Percentiles rank a stretch among this genome's conserved stretches.
Evolutionary conservation across 2,888 invertebrate genomes (phyloP).

Genomic region (Drosophila crucigera): DNA sequence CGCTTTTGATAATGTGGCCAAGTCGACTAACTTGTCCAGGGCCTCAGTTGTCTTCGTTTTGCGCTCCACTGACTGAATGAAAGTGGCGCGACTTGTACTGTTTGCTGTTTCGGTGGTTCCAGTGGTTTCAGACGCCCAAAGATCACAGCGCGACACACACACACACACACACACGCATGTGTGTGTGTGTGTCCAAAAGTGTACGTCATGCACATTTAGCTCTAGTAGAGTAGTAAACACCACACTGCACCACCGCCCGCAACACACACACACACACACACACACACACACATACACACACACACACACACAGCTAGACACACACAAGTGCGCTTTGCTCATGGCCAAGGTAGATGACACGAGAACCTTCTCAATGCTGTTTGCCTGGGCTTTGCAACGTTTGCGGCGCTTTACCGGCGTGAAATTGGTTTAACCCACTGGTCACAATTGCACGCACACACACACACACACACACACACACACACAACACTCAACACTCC

Average conservation of each 20-base stretch:
- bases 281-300: conserved; percentile 8
- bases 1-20: conserved; percentile 66
- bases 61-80: conserved; percentile 79
- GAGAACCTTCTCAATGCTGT: conserved; percentile 64
- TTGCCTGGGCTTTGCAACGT: conserved; percentile 66
- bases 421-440: conserved; percentile 83
- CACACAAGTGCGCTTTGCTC: conserved; percentile 22
- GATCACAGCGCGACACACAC: conserved; percentile 54
- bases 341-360: conserved; percentile 61
- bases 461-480: conserved; percentile 1
- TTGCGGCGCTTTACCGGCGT: conserved; percentile 80
- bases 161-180: conserved; percentile 22
- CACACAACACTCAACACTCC: background rate
- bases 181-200: conserved; percentile 71
- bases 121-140: conserved; percentile 60
- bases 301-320: conserved; percentile 8
- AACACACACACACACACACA: conserved; percentile 7
- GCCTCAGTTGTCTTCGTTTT: conserved; percentile 51
- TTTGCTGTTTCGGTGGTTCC: conserved; percentile 44
- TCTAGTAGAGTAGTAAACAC: conserved; percentile 31
- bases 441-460: conserved; percentile 79
- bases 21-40: conserved; percentile 51
- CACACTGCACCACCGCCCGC: conserved; percentile 15
- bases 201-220: conserved; percentile 78
- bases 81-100: conserved; percentile 52